Evolutionary conservation across 2,888 invertebrate genomes (phyloP), one percentile per base, ranked within the genome.

Genomic region (Erpobdella octoculata): DNA sequence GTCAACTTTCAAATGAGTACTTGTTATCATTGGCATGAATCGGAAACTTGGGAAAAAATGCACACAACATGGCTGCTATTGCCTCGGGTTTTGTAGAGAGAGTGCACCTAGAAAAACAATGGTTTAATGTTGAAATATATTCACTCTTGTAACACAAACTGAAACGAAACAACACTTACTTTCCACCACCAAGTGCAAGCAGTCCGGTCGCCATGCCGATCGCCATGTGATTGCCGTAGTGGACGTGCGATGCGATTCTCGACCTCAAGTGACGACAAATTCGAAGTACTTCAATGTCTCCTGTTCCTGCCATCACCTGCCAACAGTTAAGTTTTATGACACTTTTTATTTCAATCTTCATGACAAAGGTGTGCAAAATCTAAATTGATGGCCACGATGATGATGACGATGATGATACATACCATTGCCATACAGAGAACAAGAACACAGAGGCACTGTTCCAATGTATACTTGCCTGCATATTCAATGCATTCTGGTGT

Each of bases 41-140:
- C 25, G 96, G 95, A 84, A 93, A 96, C 82, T 95, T 93, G 0
- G 98, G 98, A 84, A 93, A 98, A 82, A 96, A 90, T 0, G 97
- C 91, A 78, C 92, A 91, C 58, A 98, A 85, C 74, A 97, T 84
- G 0, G 93, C 92, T 0, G 94, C 96, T 9, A 97, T 88, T 0
- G 93, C 89, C 41, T 89, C 88, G 1, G 92, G 90, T 1, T 90
- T 88, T 69, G 92, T 83, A 73, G 82, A 82, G 71, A 86, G 78
- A 0, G 83, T 83, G 76, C 82, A 85, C 72, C 83, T 83, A 73
- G 28, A 77, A 76, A n/a, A n/a, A n/a, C n/a, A n/a, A n/a, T n/a
- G n/a, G n/a, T n/a, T n/a, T n/a, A n/a, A n/a, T n/a, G n/a, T n/a
- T n/a, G n/a, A n/a, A n/a, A n/a, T n/a, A n/a, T n/a, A n/a, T n/a